Percentiles rank a stretch among this genome's conserved stretches.
phyloP scores from a whole-genome alignment of 2,113 vertebrate genomes.

The Helogale parvula region DNA sequence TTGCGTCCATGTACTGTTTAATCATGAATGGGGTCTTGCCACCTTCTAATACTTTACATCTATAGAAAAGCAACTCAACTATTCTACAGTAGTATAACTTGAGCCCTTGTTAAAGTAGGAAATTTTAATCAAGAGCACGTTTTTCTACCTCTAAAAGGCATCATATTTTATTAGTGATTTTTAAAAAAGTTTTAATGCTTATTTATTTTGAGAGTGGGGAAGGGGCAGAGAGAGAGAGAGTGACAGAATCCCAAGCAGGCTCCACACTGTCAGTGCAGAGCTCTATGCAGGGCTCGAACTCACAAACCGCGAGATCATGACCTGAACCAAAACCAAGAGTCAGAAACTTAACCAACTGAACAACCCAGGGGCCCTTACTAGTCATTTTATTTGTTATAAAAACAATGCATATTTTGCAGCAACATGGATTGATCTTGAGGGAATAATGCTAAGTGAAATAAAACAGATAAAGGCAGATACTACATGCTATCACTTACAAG shows the following conservation, averaged over 20 bases:
- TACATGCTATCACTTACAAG: background rate
- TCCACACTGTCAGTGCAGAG: too few species aligned
- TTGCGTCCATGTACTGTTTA: background rate
- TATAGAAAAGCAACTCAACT: background rate
- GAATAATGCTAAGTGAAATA: background rate
- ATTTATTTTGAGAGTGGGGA: too few species aligned
- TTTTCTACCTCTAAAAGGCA: background rate
- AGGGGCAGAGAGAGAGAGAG: too few species aligned
- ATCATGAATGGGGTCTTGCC: background rate
- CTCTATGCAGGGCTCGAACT: too few species aligned
- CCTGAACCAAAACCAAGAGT: too few species aligned
- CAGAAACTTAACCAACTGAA: too few species aligned
- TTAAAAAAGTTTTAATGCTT: too few species aligned
- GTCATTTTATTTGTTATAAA: background rate
- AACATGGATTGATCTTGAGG: background rate
- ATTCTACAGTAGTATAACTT: background rate
- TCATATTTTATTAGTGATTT: background rate
- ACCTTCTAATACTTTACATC: background rate
- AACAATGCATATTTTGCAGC: background rate
- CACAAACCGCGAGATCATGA: too few species aligned
- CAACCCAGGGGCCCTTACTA: background rate
- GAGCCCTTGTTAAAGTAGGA: background rate
- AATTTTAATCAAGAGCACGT: background rate
- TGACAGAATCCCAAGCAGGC: too few species aligned
- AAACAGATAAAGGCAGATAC: background rate